Evolutionary conservation across 2,888 invertebrate genomes (phyloP).

Genomic region (Lysandra bellargus): DNA sequence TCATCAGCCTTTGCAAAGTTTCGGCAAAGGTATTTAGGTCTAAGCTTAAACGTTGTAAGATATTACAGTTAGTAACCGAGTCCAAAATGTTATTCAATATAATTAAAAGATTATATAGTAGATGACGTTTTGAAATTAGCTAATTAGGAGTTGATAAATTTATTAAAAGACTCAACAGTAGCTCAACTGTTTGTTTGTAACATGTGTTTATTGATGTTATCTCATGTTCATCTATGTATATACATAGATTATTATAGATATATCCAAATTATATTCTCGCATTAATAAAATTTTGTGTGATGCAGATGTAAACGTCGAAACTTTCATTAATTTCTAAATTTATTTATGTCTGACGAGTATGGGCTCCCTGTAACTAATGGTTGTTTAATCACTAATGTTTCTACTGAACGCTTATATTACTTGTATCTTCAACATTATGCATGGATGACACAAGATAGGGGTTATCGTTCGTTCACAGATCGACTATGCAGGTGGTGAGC

Average conservation of each 20-base stretch:
- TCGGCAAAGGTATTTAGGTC: neutral
- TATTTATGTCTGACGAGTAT: neutral
- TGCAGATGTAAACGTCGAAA: neutral
- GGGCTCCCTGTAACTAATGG: neutral
- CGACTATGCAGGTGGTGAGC: conserved; percentile 68
- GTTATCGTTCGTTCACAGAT: conserved; percentile 61
- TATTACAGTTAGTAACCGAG: neutral
- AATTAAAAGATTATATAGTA: neutral
- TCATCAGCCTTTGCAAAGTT: conserved; percentile 8
- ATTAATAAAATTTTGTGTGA: neutral
- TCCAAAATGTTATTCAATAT: neutral
- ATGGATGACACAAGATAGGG: conserved; percentile 33
- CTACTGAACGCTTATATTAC: neutral
- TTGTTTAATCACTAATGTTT: neutral
- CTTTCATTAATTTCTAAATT: neutral
- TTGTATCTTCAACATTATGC: neutral
- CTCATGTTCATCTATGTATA: neutral
- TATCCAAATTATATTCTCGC: too few relatives aligned
- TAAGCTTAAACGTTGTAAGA: neutral
- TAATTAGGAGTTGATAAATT: neutral
- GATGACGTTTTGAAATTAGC: neutral
- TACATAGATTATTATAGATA: too few relatives aligned
- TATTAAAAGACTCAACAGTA: neutral
- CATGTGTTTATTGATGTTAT: neutral
- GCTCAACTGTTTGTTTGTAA: neutral